These are phyloP conservation scores for Triplophysa siluroides DNA, from an alignment of 2,113 vertebrate species.

Conservation along the genomic window DNA sequence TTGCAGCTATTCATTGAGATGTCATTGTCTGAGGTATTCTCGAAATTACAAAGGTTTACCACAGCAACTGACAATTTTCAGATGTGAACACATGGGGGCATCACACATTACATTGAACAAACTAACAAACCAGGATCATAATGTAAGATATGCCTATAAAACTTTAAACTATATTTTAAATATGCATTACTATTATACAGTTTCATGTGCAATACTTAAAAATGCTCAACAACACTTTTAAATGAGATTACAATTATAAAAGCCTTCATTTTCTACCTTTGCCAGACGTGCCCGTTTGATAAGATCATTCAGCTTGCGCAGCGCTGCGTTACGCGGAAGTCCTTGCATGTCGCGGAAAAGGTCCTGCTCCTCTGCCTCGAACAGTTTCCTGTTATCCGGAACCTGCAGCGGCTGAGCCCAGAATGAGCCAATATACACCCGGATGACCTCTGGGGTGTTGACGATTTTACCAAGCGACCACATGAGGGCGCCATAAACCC, in stretches of 20 bases:
- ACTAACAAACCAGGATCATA: neutral
- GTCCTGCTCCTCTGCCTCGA: slow-evolving; percentile 80
- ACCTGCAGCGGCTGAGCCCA: slow-evolving; percentile 81
- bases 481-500: slow-evolving; percentile 83
- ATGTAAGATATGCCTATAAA: neutral
- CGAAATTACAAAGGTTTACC: too few relatives aligned
- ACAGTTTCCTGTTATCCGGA: slow-evolving; percentile 73
- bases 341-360: slow-evolving; percentile 82
- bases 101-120: neutral
- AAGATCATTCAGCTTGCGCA: slow-evolving; percentile 82
- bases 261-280: slow-evolving; percentile 66
- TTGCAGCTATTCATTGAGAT: neutral
- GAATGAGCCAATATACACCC: slow-evolving; percentile 83
- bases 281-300: slow-evolving; percentile 80
- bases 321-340: slow-evolving; percentile 76
- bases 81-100: slow-evolving; percentile 15
- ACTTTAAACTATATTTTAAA: neutral
- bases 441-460: slow-evolving; percentile 80
- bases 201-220: too few relatives aligned
- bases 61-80: neutral
- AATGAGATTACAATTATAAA: neutral
- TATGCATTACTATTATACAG: too few relatives aligned
- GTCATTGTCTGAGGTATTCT: neutral
- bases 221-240: neutral
- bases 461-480: slow-evolving; percentile 84